Percentiles rank a stretch among this genome's conserved stretches.
These are phyloP conservation scores for Pangasius krempfi DNA, from an alignment of 2,797 vertebrate species.

Conservation along the genomic window DNA sequence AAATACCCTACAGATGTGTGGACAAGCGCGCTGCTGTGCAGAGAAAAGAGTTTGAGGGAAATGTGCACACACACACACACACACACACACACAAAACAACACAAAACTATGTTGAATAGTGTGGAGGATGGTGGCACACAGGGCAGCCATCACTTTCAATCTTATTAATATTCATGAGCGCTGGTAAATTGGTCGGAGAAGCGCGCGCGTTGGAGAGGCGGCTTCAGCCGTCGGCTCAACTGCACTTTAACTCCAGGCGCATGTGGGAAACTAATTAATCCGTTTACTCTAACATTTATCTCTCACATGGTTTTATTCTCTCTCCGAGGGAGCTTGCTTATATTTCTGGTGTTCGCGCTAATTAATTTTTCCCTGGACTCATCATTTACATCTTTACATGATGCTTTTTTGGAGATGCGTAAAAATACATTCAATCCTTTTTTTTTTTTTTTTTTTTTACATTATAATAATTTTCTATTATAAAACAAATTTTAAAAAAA, in stretches of 20 bases:
- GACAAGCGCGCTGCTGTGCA: not conserved
- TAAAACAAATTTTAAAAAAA: not conserved
- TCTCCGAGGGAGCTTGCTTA: not conserved
- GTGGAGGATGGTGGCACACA: slow-evolving; percentile 63
- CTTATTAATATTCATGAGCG: slow-evolving; percentile 78
- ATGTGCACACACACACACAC: not conserved
- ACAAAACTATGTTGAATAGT: slow-evolving; percentile 1
- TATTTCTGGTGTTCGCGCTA: not conserved
- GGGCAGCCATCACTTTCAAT: slow-evolving; percentile 65
- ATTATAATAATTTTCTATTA: not conserved
- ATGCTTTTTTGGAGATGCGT: not conserved
- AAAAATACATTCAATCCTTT: not conserved
- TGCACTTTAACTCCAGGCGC: slow-evolving; percentile 32
- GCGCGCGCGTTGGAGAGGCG: slow-evolving; percentile 73
- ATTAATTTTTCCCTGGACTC: not conserved
- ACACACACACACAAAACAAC: too few species aligned
- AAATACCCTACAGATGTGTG: slow-evolving; percentile 26
- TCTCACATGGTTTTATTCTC: not conserved
- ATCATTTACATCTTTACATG: not conserved
- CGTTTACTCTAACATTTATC: slow-evolving; percentile 11
- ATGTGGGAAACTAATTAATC: slow-evolving; percentile 32
- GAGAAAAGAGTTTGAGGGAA: slow-evolving; percentile 41
- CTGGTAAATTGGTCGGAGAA: slow-evolving; percentile 72
- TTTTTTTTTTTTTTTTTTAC: not conserved
- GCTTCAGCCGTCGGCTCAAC: slow-evolving; percentile 71